Conservation (phyloP, 1,140 invertebrate genomes). For the Pseudoatta argentina region DNA sequence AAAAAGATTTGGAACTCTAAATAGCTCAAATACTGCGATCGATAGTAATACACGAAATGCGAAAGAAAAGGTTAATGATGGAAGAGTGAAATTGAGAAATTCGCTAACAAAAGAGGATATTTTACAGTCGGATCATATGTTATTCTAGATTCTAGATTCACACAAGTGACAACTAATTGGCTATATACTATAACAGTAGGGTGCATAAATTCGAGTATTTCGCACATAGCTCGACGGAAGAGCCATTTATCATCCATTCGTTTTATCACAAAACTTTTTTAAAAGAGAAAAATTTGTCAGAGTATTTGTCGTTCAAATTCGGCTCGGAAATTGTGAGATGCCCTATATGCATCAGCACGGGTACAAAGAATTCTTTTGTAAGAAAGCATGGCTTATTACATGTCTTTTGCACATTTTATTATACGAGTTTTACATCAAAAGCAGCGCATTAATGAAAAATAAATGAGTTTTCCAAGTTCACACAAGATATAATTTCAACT, state of each 20-base stretch:
- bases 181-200: not conserved
- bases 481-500: not conserved
- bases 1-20: not conserved
- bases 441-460: not conserved
- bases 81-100: not conserved
- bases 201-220: not conserved
- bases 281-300: not conserved
- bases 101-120: not conserved
- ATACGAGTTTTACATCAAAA: not conserved
- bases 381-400: constrained; percentile 24
- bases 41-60: constrained; percentile 3
- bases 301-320: constrained; percentile 13
- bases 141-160: constrained; percentile 8
- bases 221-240: not conserved
- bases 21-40: constrained; percentile 8
- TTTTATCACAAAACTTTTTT: constrained; percentile 62
- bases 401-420: not conserved
- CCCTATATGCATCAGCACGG: not conserved
- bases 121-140: not conserved
- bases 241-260: constrained; percentile 59
- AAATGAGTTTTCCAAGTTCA: not conserved
- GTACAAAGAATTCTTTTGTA: not conserved
- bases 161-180: constrained; percentile 46
- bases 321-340: not conserved
- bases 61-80: constrained; percentile 26